These are phyloP conservation scores for Luperina nickerlii DNA, from an alignment of 2,888 invertebrate species.

Conservation along the genomic window DNA sequence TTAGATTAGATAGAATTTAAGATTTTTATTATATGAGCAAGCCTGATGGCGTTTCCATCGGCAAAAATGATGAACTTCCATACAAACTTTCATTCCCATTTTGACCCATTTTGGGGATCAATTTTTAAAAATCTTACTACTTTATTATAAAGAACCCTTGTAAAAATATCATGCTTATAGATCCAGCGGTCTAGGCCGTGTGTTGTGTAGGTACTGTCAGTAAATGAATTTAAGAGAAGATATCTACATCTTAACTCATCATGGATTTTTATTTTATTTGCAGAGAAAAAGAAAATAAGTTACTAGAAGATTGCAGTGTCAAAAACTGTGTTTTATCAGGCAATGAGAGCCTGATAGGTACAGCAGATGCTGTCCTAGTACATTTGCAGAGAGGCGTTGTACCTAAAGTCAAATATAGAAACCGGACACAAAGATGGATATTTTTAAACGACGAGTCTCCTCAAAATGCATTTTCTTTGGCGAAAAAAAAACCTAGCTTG, in stretches of 20 bases:
- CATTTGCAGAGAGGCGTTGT: conserved; percentile 87
- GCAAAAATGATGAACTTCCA: no score
- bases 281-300: conserved; percentile 82
- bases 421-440: conserved; percentile 91
- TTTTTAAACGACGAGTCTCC: conserved; percentile 93
- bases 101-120: no score
- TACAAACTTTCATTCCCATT: no score
- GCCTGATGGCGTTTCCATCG: no score
- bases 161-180: not conserved
- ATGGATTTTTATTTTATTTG: conserved; percentile 3
- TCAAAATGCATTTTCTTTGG: conserved; percentile 88
- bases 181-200: not conserved
- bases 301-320: conserved; percentile 91
- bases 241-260: not conserved
- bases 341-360: conserved; percentile 81
- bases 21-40: no score
- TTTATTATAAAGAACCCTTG: not conserved
- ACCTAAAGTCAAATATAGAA: conserved; percentile 72
- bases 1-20: no score
- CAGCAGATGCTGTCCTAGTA: conserved; percentile 91
- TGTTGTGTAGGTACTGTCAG: not conserved
- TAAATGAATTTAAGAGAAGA: not conserved
- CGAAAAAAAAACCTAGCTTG: conserved; percentile 74
- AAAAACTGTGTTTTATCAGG: conserved; percentile 91
- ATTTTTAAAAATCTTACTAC: no score